phyloP scores from a whole-genome alignment of 2,113 vertebrate genomes.

The Peromyscus leucopus region DNA sequence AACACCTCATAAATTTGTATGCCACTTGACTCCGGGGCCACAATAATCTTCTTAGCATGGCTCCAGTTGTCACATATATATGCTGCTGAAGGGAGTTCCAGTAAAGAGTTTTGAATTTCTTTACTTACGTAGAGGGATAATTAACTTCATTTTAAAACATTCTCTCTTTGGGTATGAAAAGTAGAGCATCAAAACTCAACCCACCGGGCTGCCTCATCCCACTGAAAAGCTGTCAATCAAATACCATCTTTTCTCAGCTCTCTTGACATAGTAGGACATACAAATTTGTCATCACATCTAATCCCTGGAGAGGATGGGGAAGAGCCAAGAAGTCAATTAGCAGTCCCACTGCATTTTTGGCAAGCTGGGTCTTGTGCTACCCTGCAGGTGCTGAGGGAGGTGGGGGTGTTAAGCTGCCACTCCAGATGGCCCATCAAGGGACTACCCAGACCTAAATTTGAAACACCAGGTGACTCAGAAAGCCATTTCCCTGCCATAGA shows the following conservation, averaged over 20 bases:
- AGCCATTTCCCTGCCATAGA: conserved; percentile 62
- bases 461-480: conserved; percentile 19
- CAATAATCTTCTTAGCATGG: neutral
- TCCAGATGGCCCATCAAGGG: neutral
- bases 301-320: neutral
- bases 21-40: neutral
- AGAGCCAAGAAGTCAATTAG: neutral
- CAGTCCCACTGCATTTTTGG: neutral
- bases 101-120: neutral
- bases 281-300: neutral
- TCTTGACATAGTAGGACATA: conserved; percentile 35
- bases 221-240: conserved; percentile 2
- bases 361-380: neutral
- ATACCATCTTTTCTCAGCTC: neutral
- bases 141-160: neutral
- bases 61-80: neutral
- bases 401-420: neutral
- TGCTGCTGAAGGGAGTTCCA: neutral
- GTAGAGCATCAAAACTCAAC: neutral
- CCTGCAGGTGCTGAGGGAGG: neutral
- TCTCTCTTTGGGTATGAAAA: neutral
- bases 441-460: neutral
- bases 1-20: neutral
- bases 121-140: neutral
- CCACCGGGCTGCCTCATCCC: neutral